These are phyloP conservation scores for Triplophysa tibetana DNA, from an alignment of 2,113 vertebrate genomes.

Conservation along the genomic window DNA sequence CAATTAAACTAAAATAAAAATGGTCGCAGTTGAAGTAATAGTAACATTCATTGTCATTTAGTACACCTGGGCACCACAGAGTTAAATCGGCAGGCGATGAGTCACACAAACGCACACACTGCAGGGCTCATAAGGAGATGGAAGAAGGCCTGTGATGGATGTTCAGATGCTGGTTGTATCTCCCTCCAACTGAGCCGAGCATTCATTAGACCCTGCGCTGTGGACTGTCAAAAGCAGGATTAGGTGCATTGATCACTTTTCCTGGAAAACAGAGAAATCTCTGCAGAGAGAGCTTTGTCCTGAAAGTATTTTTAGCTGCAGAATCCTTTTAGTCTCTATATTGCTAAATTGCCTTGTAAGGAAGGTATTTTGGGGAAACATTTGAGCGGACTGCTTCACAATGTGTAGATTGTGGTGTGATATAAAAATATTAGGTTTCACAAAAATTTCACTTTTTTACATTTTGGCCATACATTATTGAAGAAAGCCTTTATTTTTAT, in stretches of 20 bases:
- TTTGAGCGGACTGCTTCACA: too few relatives aligned
- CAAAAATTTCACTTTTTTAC: too few relatives aligned
- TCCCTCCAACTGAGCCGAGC: slow-evolving; percentile 8
- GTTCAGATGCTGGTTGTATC: slow-evolving; percentile 5
- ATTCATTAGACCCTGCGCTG: slow-evolving; percentile 12
- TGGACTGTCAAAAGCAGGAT: slow-evolving; percentile 7
- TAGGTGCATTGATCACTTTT: slow-evolving; percentile 26
- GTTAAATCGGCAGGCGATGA: slow-evolving; percentile 76
- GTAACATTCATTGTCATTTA: not conserved
- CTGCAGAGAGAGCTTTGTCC: slow-evolving; percentile 11
- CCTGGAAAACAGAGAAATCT: slow-evolving; percentile 3
- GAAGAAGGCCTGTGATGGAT: slow-evolving; percentile 42
- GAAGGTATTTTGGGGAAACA: too few relatives aligned
- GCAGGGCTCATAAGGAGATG: slow-evolving; percentile 64
- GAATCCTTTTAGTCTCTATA: not conserved
- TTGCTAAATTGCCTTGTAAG: not conserved
- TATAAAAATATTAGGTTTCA: too few relatives aligned
- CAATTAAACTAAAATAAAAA: not conserved
- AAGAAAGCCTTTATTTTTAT: too few relatives aligned
- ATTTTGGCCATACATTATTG: too few relatives aligned
- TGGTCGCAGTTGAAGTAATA: not conserved
- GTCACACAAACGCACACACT: slow-evolving; percentile 68
- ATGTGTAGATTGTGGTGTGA: too few relatives aligned
- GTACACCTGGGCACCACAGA: slow-evolving; percentile 49
- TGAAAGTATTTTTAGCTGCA: slow-evolving; percentile 3